Evolutionary conservation across 2,888 invertebrate species (phyloP).

Genomic region (Spialia ferax): DNA sequence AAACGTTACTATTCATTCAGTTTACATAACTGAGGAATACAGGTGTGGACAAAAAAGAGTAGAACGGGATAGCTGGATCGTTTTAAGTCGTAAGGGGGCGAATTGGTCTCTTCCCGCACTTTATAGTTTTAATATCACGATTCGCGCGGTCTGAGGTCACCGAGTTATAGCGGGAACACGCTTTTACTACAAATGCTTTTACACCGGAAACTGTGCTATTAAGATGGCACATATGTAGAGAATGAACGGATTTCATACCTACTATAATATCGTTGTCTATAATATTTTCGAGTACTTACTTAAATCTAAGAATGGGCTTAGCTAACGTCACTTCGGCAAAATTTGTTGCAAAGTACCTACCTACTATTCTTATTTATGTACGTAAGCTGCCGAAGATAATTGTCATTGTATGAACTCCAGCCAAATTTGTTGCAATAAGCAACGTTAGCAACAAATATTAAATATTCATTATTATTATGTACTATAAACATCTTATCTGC

Average conservation of each 20-base stretch:
- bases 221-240: conserved; percentile 51
- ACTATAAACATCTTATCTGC: conserved; percentile 57
- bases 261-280: neutral
- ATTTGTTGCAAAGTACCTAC: too few relatives aligned
- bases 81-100: conserved; percentile 59
- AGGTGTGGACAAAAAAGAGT: conserved; percentile 50
- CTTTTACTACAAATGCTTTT: conserved; percentile 72
- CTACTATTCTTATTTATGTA: too few relatives aligned
- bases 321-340: too few relatives aligned
- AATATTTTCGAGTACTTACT: conserved; percentile 6
- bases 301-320: neutral
- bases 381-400: too few relatives aligned
- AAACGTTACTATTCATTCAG: too few relatives aligned
- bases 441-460: neutral
- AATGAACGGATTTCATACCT: conserved; percentile 35
- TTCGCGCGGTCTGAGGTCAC: conserved; percentile 67
- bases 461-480: neutral
- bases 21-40: too few relatives aligned
- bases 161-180: conserved; percentile 70
- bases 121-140: conserved; percentile 82
- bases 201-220: conserved; percentile 50
- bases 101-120: conserved; percentile 74
- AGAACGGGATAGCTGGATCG: conserved; percentile 53
- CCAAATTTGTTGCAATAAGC: too few relatives aligned
- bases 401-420: too few relatives aligned